These are phyloP conservation scores for Phymanthus crucifer DNA, from an alignment of 92 coral and sea anemone species.

Conservation along the genomic window DNA sequence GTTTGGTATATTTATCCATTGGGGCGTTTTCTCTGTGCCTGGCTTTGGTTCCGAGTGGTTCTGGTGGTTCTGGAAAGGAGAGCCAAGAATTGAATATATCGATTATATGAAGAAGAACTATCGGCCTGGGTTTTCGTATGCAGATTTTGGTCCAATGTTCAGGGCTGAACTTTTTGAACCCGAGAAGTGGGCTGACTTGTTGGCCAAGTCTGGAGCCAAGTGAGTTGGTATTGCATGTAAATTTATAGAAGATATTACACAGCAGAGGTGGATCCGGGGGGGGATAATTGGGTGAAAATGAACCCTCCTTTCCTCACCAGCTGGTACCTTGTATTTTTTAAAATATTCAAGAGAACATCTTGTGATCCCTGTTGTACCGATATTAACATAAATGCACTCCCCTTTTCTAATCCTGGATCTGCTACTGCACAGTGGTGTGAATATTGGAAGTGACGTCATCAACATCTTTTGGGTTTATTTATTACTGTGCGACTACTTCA, in stretches of 20 bases:
- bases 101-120: constrained; percentile 86
- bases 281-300: no score
- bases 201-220: constrained; percentile 84
- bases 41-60: constrained; percentile 86
- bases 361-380: no score
- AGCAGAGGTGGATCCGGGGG: neutral
- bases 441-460: no score
- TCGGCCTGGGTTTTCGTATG: constrained; percentile 66
- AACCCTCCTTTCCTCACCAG: no score
- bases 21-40: constrained; percentile 92
- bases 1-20: constrained; percentile 87
- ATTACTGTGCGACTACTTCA: no score
- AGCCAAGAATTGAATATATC: constrained; percentile 47
- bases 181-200: constrained; percentile 69
- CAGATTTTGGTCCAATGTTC: constrained; percentile 88
- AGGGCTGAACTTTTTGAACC: constrained; percentile 75
- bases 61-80: constrained; percentile 79
- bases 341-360: no score
- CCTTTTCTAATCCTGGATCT: no score
- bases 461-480: no score
- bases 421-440: no score
- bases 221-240: constrained; percentile 3
- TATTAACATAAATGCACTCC: no score
- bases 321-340: no score
- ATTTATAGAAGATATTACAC: neutral